Base-by-base conservation (phyloP, 1,140 invertebrate species). In the Cataglyphis hispanica region DNA sequence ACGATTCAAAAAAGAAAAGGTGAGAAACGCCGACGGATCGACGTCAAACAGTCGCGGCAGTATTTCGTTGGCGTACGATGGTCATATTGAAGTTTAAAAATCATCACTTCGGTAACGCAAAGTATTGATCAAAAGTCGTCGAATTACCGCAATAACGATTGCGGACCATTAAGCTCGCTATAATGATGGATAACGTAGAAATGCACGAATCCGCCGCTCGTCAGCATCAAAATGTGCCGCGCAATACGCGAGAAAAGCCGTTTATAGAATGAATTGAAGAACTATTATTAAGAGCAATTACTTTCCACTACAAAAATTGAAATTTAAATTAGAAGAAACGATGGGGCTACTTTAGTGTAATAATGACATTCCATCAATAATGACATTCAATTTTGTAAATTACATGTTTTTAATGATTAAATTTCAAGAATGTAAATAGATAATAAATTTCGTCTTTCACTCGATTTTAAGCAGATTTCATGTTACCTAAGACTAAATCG, bases 101-200 rank as follows among this genome's bases (percentile, higher is more conserved):
- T 85, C 74, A 85, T 67, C 84, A 67, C 74, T 63, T 77, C 61
- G 75, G 72, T 60, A 77, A 67, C 74, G 60, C 75, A 34, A 78
- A 78, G 63, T 85, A 85, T 77, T 77, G 84, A 85, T 78, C 75
- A 80, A 85, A 78, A 78, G 74, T 85, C 74, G 74, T 85, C 74
- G 74, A 85, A 83, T 80, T 83, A 83, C 78, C 53, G 37, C 37
- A 37, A 69, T 83, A 83, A 83, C 78, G 78, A 83, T 83, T 67
- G 78, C 78, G 78, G 78, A 53, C 78, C 78, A 83, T 83, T 83
- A 83, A 83, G 67, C 78, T 72, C 78, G 78, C 50, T 74, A 74
- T 83, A 83, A 83, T 83, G 78, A 83, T 83, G 78, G 78, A 83
- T 83, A 83, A 83, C 78, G 67, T 83, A 69, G 43, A 83, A 74